phyloP scores from a whole-genome alignment of 2,113 vertebrate species.

The Dolichotis patagonum region DNA sequence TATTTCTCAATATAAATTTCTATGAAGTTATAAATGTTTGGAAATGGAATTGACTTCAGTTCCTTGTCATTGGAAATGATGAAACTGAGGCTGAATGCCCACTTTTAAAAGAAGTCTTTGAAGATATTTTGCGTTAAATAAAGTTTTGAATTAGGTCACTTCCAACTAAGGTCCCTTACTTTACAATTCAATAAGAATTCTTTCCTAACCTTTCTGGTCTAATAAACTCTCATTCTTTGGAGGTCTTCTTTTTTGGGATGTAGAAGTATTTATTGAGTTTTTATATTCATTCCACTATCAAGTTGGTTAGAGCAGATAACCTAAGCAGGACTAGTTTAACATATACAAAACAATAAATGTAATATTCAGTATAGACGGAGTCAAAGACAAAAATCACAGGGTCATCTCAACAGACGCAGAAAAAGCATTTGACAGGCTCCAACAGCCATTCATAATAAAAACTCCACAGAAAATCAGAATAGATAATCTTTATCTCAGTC shows the following conservation, averaged over 20 bases:
- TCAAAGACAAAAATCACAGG: not conserved
- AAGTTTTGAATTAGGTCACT: not conserved
- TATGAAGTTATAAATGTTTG: not conserved
- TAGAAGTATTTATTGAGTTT: not conserved
- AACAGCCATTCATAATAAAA: too few species aligned
- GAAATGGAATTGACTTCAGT: slow-evolving; percentile 20
- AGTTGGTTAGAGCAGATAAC: not conserved
- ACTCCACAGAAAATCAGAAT: too few species aligned
- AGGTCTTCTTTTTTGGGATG: not conserved
- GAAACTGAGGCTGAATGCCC: not conserved
- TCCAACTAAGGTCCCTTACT: not conserved
- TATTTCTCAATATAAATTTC: not conserved
- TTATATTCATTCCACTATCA: not conserved
- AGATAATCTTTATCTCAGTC: too few species aligned
- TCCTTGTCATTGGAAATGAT: not conserved
- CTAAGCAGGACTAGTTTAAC: not conserved
- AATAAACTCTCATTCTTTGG: not conserved
- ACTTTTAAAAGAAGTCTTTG: not conserved
- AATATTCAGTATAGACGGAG: not conserved
- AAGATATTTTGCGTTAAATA: not conserved
- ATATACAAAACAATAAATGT: not conserved
- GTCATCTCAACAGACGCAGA: not conserved
- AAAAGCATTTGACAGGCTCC: not conserved
- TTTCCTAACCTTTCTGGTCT: not conserved
- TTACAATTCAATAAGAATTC: not conserved